Conservation (phyloP, 1,140 invertebrate species). For the Penaeus vannamei region DNA sequence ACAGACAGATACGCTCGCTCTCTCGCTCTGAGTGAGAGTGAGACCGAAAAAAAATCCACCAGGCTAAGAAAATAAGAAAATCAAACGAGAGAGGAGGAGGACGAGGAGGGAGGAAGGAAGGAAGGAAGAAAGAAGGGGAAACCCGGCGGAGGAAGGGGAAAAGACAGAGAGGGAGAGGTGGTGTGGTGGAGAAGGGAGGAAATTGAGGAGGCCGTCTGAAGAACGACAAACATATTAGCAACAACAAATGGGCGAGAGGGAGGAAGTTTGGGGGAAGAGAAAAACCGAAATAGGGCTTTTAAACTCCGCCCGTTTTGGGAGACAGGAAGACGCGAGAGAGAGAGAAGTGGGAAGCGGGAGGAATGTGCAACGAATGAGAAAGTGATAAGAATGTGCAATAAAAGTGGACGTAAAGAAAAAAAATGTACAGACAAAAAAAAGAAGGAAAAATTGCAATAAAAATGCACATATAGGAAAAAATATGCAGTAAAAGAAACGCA, state of each 20-base stretch:
- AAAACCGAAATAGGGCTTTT: not conserved
- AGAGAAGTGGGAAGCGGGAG: conserved; percentile 6
- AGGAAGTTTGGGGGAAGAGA: not conserved
- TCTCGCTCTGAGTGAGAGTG: too few relatives aligned
- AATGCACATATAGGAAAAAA: too few relatives aligned
- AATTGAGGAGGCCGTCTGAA: not conserved
- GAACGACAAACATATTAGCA: conserved; percentile 1
- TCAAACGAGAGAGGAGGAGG: not conserved
- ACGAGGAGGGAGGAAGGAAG: not conserved
- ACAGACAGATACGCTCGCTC: not conserved
- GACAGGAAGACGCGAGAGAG: not conserved
- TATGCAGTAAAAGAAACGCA: too few relatives aligned
- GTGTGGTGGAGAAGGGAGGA: not conserved
- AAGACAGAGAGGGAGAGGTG: conserved; percentile 1
- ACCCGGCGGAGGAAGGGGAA: not conserved
- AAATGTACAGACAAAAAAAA: too few relatives aligned
- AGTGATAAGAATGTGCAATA: too few relatives aligned
- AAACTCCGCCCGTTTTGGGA: not conserved
- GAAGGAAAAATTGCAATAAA: too few relatives aligned
- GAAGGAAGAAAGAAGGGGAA: conserved; percentile 14
- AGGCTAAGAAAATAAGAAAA: not conserved
- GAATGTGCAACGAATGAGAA: not conserved
- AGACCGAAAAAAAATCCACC: not conserved
- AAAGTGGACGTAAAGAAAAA: too few relatives aligned
- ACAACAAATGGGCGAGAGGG: conserved; percentile 35